A percentile compares a stretch with the other conserved stretches of the same genome.
Evolutionary conservation across 2,888 invertebrate genomes (phyloP).

Genomic region (Exephanes ischioxanthus): DNA sequence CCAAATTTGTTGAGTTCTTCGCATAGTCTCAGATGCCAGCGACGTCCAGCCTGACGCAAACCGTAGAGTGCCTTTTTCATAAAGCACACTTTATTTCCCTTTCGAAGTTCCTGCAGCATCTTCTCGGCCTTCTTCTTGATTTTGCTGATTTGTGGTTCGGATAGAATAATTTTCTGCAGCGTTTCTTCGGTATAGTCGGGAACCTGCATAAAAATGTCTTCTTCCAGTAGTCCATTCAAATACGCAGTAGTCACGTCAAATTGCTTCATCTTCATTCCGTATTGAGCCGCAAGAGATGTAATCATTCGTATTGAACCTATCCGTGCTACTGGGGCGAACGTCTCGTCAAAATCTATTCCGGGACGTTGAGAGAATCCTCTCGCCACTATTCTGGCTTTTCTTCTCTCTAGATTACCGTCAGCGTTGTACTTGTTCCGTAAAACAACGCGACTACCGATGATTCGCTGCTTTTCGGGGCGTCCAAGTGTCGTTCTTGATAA

Average conservation of each 20-base stretch:
- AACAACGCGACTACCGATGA: constrained; percentile 59
- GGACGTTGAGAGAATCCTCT: constrained; percentile 67
- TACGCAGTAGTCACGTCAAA: constrained; percentile 72
- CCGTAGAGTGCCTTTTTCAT: constrained; percentile 62
- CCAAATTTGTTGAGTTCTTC: constrained; percentile 22
- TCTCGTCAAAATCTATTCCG: constrained; percentile 67
- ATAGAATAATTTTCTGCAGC: constrained; percentile 25
- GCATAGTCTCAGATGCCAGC: constrained; percentile 19
- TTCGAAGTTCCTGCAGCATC: constrained; percentile 29
- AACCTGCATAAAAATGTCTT: constrained; percentile 62
- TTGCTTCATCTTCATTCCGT: constrained; percentile 66
- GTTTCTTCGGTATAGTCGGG: constrained; percentile 48
- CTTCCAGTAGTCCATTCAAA: constrained; percentile 68
- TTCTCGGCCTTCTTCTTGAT: constrained; percentile 41
- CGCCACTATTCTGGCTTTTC: constrained; percentile 68
- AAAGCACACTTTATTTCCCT: constrained; percentile 58
- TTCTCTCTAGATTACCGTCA: constrained; percentile 49
- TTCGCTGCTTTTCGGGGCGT: constrained; percentile 34
- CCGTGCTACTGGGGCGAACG: constrained; percentile 68
- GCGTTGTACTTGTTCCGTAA: constrained; percentile 63
- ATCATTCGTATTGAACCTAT: constrained; percentile 61
- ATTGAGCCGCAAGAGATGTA: constrained; percentile 63
- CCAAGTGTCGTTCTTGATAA: constrained; percentile 62
- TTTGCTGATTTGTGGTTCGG: background rate
- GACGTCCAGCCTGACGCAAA: constrained; percentile 38